Evolutionary conservation across 2,888 invertebrate species (phyloP).

Genomic region (Crepidodera aurea): DNA sequence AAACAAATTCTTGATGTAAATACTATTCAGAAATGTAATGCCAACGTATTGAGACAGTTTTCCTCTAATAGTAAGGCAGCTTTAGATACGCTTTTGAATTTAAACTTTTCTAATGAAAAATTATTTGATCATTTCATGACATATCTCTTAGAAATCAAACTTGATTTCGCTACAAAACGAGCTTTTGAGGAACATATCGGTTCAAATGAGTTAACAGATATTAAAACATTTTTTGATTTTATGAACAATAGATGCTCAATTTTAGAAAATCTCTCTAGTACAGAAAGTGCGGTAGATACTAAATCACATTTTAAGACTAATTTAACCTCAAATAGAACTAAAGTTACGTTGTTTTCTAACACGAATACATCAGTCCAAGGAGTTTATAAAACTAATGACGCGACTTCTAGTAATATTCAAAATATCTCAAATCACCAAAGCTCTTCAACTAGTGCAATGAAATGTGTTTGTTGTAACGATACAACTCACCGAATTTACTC

Average conservation of each 20-base stretch:
- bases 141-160: neutral
- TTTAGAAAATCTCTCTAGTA: neutral
- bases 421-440: too few relatives aligned
- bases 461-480: neutral
- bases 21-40: neutral
- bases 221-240: conserved; percentile 3
- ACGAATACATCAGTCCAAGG: too few relatives aligned
- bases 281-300: neutral
- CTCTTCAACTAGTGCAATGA: neutral
- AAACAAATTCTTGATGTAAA: neutral
- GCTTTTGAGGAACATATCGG: neutral
- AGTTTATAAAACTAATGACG: neutral
- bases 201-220: neutral
- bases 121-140: neutral
- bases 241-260: neutral
- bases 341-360: neutral
- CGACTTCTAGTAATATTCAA: neutral
- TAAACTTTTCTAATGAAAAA: neutral
- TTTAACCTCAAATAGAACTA: neutral
- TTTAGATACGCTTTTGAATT: neutral
- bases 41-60: neutral
- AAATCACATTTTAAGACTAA: too few relatives aligned
- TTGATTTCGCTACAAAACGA: neutral
- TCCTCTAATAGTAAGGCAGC: neutral
- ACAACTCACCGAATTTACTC: neutral